phyloP scores from a whole-genome alignment of 1,140 invertebrate species.

The Mamestra configurata region DNA sequence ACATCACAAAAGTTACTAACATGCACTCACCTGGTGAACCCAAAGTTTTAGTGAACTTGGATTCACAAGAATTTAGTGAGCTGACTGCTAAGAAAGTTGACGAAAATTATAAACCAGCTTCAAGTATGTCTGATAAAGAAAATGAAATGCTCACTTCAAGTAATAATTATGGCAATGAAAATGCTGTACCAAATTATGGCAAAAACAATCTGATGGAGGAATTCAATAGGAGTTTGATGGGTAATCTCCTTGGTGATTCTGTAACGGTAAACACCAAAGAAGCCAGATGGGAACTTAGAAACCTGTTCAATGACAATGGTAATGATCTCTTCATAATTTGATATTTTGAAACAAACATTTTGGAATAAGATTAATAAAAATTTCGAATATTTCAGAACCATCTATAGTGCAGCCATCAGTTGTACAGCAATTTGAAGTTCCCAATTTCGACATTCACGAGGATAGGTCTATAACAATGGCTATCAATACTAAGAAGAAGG shows the following conservation, averaged over 20 bases:
- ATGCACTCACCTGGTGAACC: constrained; percentile 84
- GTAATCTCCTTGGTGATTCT: constrained; percentile 82
- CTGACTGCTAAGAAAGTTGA: constrained; percentile 75
- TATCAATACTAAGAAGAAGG: constrained; percentile 79
- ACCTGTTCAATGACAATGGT: constrained; percentile 86
- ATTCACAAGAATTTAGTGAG: constrained; percentile 84
- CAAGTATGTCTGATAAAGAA: constrained; percentile 71
- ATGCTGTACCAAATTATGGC: constrained; percentile 67
- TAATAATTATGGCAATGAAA: constrained; percentile 65
- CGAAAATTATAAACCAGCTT: constrained; percentile 65
- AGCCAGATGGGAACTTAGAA: constrained; percentile 85
- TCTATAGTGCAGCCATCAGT: constrained; percentile 83
- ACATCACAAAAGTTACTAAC: constrained; percentile 82
- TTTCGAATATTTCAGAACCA: constrained; percentile 66
- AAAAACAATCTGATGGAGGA: constrained; percentile 86
- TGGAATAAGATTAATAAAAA: background rate
- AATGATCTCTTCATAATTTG: constrained; percentile 41
- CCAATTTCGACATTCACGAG: constrained; percentile 89
- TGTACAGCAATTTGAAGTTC: constrained; percentile 79
- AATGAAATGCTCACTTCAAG: constrained; percentile 68
- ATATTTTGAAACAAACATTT: background rate
- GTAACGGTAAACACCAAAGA: constrained; percentile 90
- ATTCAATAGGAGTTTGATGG: constrained; percentile 86
- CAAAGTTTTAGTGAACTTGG: constrained; percentile 82
- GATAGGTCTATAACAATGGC: constrained; percentile 89